Conservation (phyloP, 2,113 vertebrate species). For the Eclectus roratus region DNA sequence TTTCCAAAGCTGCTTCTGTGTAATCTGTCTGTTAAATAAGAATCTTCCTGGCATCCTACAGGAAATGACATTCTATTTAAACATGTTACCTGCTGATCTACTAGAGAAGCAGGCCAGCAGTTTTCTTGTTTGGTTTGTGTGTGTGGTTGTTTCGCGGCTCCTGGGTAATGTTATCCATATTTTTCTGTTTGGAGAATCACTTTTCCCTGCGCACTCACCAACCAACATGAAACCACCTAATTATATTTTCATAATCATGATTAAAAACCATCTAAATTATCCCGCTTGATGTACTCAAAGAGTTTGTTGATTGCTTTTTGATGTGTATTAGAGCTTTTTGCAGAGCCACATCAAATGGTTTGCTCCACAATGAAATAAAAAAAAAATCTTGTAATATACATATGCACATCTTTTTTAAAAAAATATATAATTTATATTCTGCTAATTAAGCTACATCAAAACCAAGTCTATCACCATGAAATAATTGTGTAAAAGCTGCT, state of each 20-base stretch:
- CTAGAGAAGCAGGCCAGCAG: slow-evolving; percentile 28
- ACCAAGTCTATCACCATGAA: slow-evolving; percentile 61
- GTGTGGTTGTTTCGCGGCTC: slow-evolving; percentile 45
- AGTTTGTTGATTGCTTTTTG: slow-evolving; percentile 81
- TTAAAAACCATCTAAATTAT: slow-evolving; percentile 79
- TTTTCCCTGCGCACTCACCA: slow-evolving; percentile 70
- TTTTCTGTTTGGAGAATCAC: slow-evolving; percentile 74
- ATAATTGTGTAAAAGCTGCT: slow-evolving; percentile 67
- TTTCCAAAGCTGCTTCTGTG: slow-evolving; percentile 51
- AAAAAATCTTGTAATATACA: slow-evolving; percentile 51
- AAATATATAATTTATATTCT: slow-evolving; percentile 74
- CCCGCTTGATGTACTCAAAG: slow-evolving; percentile 76
- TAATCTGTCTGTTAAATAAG: slow-evolving; percentile 68
- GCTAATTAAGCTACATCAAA: slow-evolving; percentile 73
- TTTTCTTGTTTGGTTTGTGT: neutral
- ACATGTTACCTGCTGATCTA: slow-evolving; percentile 50
- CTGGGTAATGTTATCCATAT: slow-evolving; percentile 60
- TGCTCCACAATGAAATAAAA: slow-evolving; percentile 69
- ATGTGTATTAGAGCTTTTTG: slow-evolving; percentile 74
- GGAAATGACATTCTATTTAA: slow-evolving; percentile 60
- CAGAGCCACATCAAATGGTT: slow-evolving; percentile 71
- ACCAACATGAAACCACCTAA: slow-evolving; percentile 76
- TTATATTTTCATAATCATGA: slow-evolving; percentile 80
- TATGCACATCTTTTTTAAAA: slow-evolving; percentile 61
- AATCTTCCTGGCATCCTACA: slow-evolving; percentile 56